Evolutionary conservation across 2,888 invertebrate species (phyloP).

Genomic region (Acanthosepion pharaonis): DNA sequence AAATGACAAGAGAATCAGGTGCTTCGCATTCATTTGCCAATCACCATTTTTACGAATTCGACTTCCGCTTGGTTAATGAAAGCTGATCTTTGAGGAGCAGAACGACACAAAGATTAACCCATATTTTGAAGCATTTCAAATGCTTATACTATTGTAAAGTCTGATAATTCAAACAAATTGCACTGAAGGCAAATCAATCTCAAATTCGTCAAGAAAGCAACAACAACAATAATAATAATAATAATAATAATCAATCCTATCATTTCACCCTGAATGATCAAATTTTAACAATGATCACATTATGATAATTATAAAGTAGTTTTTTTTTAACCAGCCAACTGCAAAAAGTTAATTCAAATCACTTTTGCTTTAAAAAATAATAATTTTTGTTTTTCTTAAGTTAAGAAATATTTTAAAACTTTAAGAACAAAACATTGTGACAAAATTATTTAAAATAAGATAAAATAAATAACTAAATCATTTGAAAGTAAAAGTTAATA

Average conservation of each 20-base stretch:
- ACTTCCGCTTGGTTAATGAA: neutral
- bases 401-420: neutral
- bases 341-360: neutral
- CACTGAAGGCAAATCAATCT: conserved; percentile 33
- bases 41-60: neutral
- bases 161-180: neutral
- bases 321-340: neutral
- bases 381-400: neutral
- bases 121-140: conserved; percentile 20
- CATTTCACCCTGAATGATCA: neutral
- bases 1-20: neutral
- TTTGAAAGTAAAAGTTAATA: neutral
- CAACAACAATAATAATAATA: too few relatives aligned
- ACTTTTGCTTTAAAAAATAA: neutral
- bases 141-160: neutral
- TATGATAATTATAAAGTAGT: neutral
- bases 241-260: neutral
- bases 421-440: neutral
- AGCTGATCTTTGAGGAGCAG: neutral
- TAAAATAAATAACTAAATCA: neutral
- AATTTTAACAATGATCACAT: neutral
- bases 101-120: neutral
- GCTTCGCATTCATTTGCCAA: neutral
- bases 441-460: neutral
- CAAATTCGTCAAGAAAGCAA: neutral